Percentiles rank a stretch among this genome's conserved stretches.
Conservation (phyloP, 1,140 invertebrate genomes). For the Ostrea denselamellosa region DNA sequence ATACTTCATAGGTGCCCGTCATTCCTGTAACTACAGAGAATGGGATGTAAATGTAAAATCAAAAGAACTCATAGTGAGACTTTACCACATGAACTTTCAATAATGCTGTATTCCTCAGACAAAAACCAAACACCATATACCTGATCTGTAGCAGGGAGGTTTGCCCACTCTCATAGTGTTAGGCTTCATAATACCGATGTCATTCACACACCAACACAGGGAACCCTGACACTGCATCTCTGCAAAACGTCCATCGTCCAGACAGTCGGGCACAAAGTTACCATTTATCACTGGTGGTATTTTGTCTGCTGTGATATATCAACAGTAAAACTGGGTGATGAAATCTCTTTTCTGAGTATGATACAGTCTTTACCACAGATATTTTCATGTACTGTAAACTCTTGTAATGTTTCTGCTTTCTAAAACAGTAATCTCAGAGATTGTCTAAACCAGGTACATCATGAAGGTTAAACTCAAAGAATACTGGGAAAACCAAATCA, state of each 20-base stretch:
- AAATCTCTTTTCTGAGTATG: background rate
- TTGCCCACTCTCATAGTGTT: constrained; percentile 30
- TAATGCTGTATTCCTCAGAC: background rate
- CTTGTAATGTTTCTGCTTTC: no score
- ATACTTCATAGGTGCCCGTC: background rate
- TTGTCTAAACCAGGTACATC: no score
- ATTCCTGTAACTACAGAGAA: background rate
- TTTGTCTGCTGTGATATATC: constrained; percentile 32
- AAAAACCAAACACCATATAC: background rate
- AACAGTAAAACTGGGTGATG: background rate
- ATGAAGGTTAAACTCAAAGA: no score
- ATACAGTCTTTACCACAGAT: no score
- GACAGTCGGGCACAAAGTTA: constrained; percentile 45
- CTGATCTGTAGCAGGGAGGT: constrained; percentile 23
- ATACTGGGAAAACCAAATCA: no score
- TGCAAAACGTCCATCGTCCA: constrained; percentile 23
- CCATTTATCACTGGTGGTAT: background rate
- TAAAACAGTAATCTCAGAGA: no score
- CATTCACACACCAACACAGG: constrained; percentile 52
- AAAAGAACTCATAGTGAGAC: background rate
- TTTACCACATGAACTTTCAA: background rate
- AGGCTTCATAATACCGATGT: background rate
- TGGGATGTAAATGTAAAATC: background rate
- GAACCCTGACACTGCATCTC: constrained; percentile 48
- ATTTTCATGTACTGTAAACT: no score